Evolutionary conservation across 1,140 invertebrate genomes (phyloP).

Genomic region (Papilio machaon): DNA sequence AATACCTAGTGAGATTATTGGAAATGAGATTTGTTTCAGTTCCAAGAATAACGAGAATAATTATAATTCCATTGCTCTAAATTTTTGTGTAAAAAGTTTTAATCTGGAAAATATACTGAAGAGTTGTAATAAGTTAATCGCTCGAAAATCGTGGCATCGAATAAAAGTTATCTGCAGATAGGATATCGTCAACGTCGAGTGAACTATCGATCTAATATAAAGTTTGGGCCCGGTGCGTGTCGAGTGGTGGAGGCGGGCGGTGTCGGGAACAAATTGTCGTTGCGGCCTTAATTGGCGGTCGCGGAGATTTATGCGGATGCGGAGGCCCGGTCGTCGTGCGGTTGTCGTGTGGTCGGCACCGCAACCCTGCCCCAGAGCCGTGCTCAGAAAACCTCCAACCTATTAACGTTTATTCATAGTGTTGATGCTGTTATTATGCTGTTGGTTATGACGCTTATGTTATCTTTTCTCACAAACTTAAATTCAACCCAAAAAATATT

Average conservation of each 20-base stretch:
- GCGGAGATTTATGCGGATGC: constrained; percentile 79
- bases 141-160: background rate
- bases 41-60: background rate
- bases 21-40: background rate
- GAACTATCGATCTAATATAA: constrained; percentile 42
- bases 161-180: constrained; percentile 33
- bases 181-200: constrained; percentile 35
- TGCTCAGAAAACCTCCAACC: background rate
- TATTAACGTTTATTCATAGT: background rate
- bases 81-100: background rate
- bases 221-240: constrained; percentile 49
- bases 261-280: constrained; percentile 78
- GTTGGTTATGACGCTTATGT: too few relatives aligned
- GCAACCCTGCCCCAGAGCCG: background rate
- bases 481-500: background rate
- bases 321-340: constrained; percentile 65
- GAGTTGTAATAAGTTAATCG: background rate
- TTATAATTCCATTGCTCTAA: background rate
- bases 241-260: constrained; percentile 69
- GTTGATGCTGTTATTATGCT: background rate
- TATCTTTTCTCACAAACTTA: background rate
- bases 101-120: background rate
- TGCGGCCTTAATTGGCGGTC: constrained; percentile 79
- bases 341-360: background rate
- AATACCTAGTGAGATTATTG: background rate